Base-by-base conservation (phyloP, 2,888 invertebrate species). In the Odontomyia ornata region DNA sequence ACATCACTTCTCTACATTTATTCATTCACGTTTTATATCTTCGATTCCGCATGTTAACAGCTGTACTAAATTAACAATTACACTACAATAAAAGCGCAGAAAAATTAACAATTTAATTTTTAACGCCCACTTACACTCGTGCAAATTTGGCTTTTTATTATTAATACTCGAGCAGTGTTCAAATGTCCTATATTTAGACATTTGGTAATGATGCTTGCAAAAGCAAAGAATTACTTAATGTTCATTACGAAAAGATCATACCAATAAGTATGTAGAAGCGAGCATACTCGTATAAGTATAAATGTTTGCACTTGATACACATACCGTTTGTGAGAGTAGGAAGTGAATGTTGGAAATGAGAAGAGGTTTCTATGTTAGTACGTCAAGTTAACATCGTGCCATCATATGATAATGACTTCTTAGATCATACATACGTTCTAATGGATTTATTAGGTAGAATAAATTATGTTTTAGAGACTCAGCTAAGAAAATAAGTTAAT, bases 141-240 rank as follows among this genome's bases (percentile, higher is more conserved):
- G 18, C 18, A 18, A 13, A n/a, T n/a, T 52, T 52, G 52, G 15
- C 18, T 52, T 52, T 52, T n/a, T 52, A 18, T 52, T 13, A 18
- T 52, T 4, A 18, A 3, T 52, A 4, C 18, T 52, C 52, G 7
- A 15, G 9, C 36, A 52, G 18, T 52, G 52, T n/a, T 52, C 36
- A 36, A 52, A 18, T 18, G n/a, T 52, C 18, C 18, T 52, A 52
- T 52, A 52, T 52, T 52, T 52, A 18, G 52, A 15, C n/a, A 52
- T 52, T 52, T 52, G n/a, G 52, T 52, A 52, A 52, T 52, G 52
- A 52, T 52, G 15, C 52, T 52, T 52, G 15, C 52, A 52, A 52
- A 18, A 36, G 36, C 36, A 36, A 36, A 52, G n/a, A 52, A 52
- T 52, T 52, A 18, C 18, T 18, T 52, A 52, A 52, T 52, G 52